Evolutionary conservation across 2,113 vertebrate genomes (phyloP).

Genomic region (Daboia siamensis): DNA sequence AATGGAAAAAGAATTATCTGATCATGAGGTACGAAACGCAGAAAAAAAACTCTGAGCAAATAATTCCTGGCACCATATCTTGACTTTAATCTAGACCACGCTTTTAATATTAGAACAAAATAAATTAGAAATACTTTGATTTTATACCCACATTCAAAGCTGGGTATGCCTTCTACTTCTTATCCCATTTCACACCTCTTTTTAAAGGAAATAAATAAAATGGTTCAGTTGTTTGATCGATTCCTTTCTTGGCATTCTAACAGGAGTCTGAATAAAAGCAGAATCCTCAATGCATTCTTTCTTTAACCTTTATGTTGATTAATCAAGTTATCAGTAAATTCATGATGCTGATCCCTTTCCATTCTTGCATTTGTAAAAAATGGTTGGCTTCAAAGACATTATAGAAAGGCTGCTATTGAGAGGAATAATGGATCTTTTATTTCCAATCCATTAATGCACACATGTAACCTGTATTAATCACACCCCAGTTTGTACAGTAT

Average conservation of each 20-base stretch:
- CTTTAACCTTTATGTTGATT: conserved; percentile 50
- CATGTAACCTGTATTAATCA: not conserved
- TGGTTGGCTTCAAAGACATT: conserved; percentile 39
- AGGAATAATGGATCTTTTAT: not conserved
- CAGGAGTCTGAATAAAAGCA: conserved; percentile 28
- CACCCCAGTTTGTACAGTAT: not conserved
- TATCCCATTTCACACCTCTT: not conserved
- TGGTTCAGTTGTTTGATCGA: not conserved
- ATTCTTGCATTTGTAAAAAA: conserved; percentile 42
- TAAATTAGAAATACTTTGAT: not conserved
- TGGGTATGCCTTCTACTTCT: not conserved
- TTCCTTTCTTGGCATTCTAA: not conserved
- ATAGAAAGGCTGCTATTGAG: not conserved
- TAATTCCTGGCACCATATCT: not conserved
- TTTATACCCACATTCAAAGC: not conserved
- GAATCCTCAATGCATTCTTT: conserved; percentile 33
- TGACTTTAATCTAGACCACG: not conserved
- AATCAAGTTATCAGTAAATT: conserved; percentile 42
- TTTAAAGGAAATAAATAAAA: not conserved
- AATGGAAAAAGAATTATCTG: not conserved
- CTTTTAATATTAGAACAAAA: not conserved
- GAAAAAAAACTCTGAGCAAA: not conserved
- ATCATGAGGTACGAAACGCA: not conserved
- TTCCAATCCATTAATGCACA: not conserved
- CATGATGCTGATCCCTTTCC: conserved; percentile 42